A percentile compares a stretch with the other conserved stretches of the same genome.
Conservation (phyloP, 2,888 invertebrate genomes). For the Norana najaformis region DNA sequence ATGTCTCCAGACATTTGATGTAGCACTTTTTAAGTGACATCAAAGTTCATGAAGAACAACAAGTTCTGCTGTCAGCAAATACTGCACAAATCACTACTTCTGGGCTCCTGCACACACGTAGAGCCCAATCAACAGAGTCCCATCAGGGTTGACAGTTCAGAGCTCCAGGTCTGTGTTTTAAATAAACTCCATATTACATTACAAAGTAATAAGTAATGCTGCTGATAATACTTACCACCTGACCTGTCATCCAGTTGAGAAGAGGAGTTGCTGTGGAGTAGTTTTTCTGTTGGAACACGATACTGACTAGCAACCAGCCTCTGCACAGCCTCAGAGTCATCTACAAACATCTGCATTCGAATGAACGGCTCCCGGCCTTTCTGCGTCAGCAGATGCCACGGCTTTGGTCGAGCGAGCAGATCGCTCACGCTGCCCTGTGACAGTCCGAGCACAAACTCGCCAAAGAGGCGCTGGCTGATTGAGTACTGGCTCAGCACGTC, state of each 20-base stretch:
- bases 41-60: no score
- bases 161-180: background rate
- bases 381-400: conserved; percentile 98
- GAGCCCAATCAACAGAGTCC: background rate
- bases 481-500: conserved; percentile 64
- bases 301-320: conserved; percentile 93
- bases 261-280: conserved; percentile 29
- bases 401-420: conserved; percentile 92
- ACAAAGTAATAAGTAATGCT: background rate
- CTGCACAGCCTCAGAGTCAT: conserved; percentile 91
- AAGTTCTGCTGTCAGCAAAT: background rate
- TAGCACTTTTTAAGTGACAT: no score
- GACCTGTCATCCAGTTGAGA: background rate
- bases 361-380: conserved; percentile 81
- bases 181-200: background rate
- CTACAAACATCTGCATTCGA: conserved; percentile 82
- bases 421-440: conserved; percentile 89
- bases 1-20: no score
- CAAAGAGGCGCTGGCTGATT: conserved; percentile 93
- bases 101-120: background rate
- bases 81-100: background rate
- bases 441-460: conserved; percentile 83
- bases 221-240: background rate
- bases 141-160: background rate
- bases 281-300: conserved; percentile 87